Evolutionary conservation across 2,113 vertebrate species (phyloP).

Genomic region (Meles meles): DNA sequence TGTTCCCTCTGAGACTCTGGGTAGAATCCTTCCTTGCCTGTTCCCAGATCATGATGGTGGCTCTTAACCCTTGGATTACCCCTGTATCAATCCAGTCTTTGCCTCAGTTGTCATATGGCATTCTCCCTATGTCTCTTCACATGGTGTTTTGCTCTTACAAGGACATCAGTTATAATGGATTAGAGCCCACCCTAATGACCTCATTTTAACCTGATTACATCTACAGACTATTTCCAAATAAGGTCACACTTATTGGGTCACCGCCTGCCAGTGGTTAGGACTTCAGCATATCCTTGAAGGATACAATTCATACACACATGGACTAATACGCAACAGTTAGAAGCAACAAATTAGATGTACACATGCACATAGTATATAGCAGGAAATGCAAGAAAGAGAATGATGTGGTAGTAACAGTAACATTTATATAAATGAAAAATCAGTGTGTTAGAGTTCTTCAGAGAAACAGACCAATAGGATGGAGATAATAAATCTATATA

Average conservation of each 20-base stretch:
- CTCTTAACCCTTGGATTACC: neutral
- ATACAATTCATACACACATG: neutral
- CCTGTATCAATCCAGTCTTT: neutral
- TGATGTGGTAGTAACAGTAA: neutral
- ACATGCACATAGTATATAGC: neutral
- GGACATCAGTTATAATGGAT: neutral
- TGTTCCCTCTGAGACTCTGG: neutral
- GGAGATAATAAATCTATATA: neutral
- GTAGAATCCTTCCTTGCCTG: neutral
- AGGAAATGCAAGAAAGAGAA: neutral
- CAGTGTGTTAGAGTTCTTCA: neutral
- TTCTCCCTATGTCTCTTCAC: neutral
- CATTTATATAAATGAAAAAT: neutral
- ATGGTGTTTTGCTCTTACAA: neutral
- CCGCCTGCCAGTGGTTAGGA: neutral
- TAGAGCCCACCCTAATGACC: neutral
- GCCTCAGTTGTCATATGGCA: neutral
- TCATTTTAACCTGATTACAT: slow-evolving; percentile 12
- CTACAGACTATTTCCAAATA: neutral
- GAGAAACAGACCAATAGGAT: neutral
- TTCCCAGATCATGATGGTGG: neutral
- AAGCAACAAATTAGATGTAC: neutral
- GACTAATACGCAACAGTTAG: neutral
- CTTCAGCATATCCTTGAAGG: neutral
- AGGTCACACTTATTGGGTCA: neutral